phyloP scores from a whole-genome alignment of 2,888 invertebrate genomes.

The Smittia aterrima region DNA sequence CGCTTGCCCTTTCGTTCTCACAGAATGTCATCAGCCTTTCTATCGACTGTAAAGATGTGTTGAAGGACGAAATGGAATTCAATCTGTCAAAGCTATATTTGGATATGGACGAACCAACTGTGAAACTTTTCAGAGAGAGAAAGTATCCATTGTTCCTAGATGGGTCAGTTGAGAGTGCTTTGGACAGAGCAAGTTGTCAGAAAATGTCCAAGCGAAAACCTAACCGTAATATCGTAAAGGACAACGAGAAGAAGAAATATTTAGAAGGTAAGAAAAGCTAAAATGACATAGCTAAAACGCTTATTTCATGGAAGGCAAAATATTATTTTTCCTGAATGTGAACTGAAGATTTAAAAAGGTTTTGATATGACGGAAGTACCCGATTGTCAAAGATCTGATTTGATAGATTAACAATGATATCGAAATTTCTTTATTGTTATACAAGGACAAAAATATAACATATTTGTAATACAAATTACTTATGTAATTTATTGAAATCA shows the following conservation, averaged over 20 bases:
- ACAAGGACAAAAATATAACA: no score
- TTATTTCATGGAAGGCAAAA: no score
- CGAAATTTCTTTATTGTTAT: no score
- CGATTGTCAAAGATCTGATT: neutral
- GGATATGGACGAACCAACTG: slow-evolving; percentile 54
- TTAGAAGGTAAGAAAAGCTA: slow-evolving; percentile 34
- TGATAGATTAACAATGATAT: no score
- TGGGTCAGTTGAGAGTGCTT: slow-evolving; percentile 51
- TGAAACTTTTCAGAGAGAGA: slow-evolving; percentile 54
- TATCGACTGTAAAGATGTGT: slow-evolving; percentile 53
- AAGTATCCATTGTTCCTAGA: slow-evolving; percentile 54
- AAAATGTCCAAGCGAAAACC: slow-evolving; percentile 46
- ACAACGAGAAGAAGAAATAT: slow-evolving; percentile 26
- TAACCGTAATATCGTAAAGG: slow-evolving; percentile 38
- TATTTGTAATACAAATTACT: no score
- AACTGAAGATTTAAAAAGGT: no score
- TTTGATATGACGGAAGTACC: no score
- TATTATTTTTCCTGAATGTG: no score
- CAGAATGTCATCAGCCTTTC: slow-evolving; percentile 51
- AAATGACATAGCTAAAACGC: no score
- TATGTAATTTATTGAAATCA: no score
- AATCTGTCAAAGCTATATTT: slow-evolving; percentile 52
- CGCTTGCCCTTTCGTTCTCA: slow-evolving; percentile 52
- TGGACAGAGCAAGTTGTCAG: slow-evolving; percentile 53
- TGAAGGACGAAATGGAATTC: slow-evolving; percentile 51